phyloP scores from a whole-genome alignment of 2,113 vertebrate species.

The Halcyon senegalensis region DNA sequence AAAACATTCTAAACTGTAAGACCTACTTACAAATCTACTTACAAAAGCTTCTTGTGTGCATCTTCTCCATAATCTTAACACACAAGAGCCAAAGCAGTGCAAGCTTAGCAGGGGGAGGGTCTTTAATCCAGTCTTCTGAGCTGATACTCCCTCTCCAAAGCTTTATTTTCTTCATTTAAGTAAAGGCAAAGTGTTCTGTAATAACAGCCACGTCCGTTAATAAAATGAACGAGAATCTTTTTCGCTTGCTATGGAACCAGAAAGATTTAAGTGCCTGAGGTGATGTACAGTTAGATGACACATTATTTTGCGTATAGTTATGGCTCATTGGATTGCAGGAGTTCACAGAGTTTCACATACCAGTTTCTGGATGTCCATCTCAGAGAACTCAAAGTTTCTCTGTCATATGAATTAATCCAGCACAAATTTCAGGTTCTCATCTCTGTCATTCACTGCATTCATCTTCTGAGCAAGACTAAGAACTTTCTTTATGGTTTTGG shows the following conservation, averaged over 20 bases:
- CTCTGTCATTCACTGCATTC: background rate
- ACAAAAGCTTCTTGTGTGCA: background rate
- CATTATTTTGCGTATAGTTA: background rate
- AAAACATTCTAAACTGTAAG: background rate
- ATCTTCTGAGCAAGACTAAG: background rate
- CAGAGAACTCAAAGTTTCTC: background rate
- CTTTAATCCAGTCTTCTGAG: background rate
- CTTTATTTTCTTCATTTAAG: background rate
- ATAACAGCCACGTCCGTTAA: background rate
- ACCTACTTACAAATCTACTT: background rate
- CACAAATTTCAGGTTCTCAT: background rate
- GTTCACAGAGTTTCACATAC: background rate
- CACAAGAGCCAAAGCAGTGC: background rate
- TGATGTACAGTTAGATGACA: background rate
- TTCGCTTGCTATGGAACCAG: background rate
- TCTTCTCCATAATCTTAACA: background rate
- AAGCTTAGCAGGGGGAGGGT: background rate
- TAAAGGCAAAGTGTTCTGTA: background rate
- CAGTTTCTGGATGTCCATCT: background rate
- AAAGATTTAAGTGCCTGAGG: background rate
- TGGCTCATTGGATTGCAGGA: background rate
- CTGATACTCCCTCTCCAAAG: background rate
- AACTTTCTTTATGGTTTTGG: background rate
- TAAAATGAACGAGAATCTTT: background rate
- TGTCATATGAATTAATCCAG: background rate